Percentiles rank a stretch among this genome's conserved stretches.
phyloP scores from a whole-genome alignment of 2,888 invertebrate species.

The Leptopterna dolabrata region DNA sequence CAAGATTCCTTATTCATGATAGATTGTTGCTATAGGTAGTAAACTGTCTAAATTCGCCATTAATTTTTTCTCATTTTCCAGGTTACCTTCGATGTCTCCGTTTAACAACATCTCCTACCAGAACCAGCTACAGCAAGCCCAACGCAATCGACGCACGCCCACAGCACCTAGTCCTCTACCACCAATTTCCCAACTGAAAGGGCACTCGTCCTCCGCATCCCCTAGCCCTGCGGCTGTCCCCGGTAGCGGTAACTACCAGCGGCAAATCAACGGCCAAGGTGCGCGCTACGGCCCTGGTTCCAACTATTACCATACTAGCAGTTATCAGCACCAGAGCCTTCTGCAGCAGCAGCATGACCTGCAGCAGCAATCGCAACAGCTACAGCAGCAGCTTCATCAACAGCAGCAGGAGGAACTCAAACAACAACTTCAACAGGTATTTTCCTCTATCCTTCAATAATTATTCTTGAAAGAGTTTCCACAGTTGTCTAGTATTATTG shows the following conservation, averaged over 20 bases:
- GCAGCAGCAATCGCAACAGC: slow-evolving; percentile 56
- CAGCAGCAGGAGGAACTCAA: slow-evolving; percentile 62
- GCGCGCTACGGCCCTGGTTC: slow-evolving; percentile 9
- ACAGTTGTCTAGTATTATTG: too few relatives aligned
- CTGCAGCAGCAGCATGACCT: slow-evolving; percentile 63
- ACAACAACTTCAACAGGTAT: slow-evolving; percentile 35
- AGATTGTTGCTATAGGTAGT: too few relatives aligned
- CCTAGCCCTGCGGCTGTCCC: not conserved
- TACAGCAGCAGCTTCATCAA: slow-evolving; percentile 33
- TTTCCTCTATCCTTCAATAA: not conserved
- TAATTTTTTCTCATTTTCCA: not conserved
- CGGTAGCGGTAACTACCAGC: slow-evolving; percentile 15
- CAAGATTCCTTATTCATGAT: too few relatives aligned
- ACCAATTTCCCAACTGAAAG: slow-evolving; percentile 28
- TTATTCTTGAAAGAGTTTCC: too few relatives aligned
- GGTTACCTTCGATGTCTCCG: slow-evolving; percentile 46
- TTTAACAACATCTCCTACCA: slow-evolving; percentile 42
- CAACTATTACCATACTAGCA: slow-evolving; percentile 10
- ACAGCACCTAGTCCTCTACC: slow-evolving; percentile 24
- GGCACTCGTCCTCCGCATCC: not conserved
- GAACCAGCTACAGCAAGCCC: slow-evolving; percentile 24
- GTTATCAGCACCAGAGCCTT: slow-evolving; percentile 25
- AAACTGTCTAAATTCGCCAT: too few relatives aligned
- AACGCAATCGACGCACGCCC: slow-evolving; percentile 24
- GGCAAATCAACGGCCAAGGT: slow-evolving; percentile 32